Evolutionary conservation across 2,888 invertebrate genomes (phyloP).

Genomic region (Chrysolina oricalcia): DNA sequence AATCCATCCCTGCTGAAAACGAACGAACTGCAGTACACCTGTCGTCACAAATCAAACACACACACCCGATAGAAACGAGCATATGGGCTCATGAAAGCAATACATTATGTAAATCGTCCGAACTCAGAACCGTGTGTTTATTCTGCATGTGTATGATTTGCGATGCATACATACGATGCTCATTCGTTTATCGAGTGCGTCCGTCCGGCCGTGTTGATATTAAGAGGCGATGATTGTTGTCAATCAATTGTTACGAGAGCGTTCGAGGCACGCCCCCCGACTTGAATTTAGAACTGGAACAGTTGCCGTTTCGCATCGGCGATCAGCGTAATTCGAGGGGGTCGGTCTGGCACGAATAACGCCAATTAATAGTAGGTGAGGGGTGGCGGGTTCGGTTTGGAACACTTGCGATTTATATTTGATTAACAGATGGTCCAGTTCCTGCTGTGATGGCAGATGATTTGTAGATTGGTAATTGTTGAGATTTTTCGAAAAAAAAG

Average conservation of each 20-base stretch:
- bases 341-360: conserved; percentile 2
- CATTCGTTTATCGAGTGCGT: background rate
- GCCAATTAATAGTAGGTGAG: conserved; percentile 1
- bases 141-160: conserved; percentile 13
- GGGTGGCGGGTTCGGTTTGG: background rate
- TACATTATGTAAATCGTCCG: conserved; percentile 14
- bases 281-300: conserved; percentile 19
- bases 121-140: background rate
- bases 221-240: conserved; percentile 14
- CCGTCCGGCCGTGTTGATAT: conserved; percentile 2
- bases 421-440: conserved; percentile 19
- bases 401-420: conserved; percentile 1
- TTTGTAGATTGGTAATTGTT: conserved; percentile 11
- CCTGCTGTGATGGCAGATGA: background rate
- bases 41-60: background rate
- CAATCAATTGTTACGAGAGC: conserved; percentile 9
- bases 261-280: conserved; percentile 3
- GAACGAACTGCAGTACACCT: background rate
- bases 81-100: conserved; percentile 13
- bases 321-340: background rate
- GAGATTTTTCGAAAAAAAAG: background rate
- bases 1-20: background rate
- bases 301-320: conserved; percentile 3
- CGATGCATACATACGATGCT: background rate
- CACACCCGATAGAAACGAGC: background rate